A percentile compares a stretch with the other conserved stretches of the same genome.
Evolutionary conservation across 2,113 vertebrate species (phyloP).

Genomic region (Eudyptes chrysolophus): DNA sequence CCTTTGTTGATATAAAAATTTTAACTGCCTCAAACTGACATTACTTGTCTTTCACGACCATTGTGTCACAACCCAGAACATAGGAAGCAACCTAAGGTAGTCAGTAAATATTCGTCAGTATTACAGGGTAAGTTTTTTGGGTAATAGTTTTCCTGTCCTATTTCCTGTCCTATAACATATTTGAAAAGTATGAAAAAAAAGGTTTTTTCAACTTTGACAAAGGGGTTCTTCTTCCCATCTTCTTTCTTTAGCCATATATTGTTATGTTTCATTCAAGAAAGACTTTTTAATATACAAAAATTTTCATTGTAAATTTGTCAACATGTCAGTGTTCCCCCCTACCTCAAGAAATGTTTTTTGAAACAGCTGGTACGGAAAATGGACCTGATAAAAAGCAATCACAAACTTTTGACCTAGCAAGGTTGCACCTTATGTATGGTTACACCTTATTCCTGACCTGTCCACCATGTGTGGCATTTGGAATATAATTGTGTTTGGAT

Average conservation of each 20-base stretch:
- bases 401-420: neutral
- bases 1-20: neutral
- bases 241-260: neutral
- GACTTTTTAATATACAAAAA: neutral
- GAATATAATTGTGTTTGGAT: neutral
- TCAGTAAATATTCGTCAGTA: neutral
- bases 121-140: neutral
- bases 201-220: neutral
- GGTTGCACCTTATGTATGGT: fast-evolving
- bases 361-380: neutral
- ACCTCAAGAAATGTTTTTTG: neutral
- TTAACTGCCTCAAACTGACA: neutral
- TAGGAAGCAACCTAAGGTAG: neutral
- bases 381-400: neutral
- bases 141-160: neutral
- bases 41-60: neutral
- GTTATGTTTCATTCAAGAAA: neutral
- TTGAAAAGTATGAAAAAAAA: neutral
- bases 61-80: neutral
- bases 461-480: neutral
- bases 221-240: fast-evolving
- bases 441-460: neutral
- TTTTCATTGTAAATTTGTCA: neutral
- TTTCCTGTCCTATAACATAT: neutral
- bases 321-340: fast-evolving